Conservation (phyloP, 2,113 vertebrate genomes). For the Epinephelus fuscoguttatus region DNA sequence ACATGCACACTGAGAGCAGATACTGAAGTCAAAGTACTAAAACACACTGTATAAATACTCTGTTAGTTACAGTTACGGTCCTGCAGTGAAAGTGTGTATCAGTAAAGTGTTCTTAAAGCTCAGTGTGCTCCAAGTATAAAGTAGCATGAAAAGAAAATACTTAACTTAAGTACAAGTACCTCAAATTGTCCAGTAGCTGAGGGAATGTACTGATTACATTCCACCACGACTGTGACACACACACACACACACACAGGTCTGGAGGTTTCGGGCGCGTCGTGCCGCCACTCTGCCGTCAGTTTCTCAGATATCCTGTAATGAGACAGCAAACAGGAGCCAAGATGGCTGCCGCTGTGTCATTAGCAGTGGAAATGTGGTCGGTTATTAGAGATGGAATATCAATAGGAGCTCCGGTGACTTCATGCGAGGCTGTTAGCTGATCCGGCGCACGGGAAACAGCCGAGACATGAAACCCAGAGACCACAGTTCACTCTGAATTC, state of each 20-base stretch:
- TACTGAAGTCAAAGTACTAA: neutral
- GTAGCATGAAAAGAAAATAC: no score
- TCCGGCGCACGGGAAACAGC: slow-evolving; percentile 8
- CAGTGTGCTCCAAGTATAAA: no score
- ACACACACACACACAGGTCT: slow-evolving; percentile 9
- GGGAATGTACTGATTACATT: no score
- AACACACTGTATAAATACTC: neutral
- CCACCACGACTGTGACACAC: neutral
- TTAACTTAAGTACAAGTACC: no score
- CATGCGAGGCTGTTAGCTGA: slow-evolving; percentile 43
- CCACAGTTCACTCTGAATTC: neutral
- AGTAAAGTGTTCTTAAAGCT: no score
- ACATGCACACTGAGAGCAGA: neutral
- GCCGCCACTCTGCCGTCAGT: slow-evolving; percentile 22
- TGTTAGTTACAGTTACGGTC: no score
- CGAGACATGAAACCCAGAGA: slow-evolving; percentile 8
- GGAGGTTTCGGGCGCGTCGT: slow-evolving; percentile 5
- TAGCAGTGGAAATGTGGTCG: slow-evolving; percentile 75
- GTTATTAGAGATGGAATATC: slow-evolving; percentile 71
- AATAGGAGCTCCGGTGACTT: slow-evolving; percentile 32
- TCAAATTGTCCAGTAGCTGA: no score
- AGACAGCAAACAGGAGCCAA: slow-evolving; percentile 54
- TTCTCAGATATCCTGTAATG: slow-evolving; percentile 68
- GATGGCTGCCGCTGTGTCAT: slow-evolving; percentile 64
- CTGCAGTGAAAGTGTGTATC: no score